phyloP scores from a whole-genome alignment of 2,113 vertebrate genomes.

The Silurus glanis region DNA sequence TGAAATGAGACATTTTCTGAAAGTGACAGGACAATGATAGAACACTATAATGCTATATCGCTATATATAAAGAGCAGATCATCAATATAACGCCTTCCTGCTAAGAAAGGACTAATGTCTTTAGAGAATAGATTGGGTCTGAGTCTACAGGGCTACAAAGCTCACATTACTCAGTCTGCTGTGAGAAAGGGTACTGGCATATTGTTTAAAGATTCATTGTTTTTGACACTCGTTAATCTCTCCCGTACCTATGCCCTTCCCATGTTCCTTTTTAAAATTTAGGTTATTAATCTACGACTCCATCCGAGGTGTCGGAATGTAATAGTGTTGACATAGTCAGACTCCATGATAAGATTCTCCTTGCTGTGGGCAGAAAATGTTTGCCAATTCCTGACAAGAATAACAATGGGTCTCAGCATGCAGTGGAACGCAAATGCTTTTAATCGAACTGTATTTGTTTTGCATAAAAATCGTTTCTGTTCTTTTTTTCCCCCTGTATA shows the following conservation, averaged over 20 bases:
- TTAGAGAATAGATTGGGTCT: slow-evolving; percentile 23
- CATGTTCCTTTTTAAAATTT: slow-evolving; percentile 58
- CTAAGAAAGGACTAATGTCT: slow-evolving; percentile 16
- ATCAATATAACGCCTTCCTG: not conserved
- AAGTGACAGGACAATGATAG: slow-evolving; percentile 17
- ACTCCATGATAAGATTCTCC: slow-evolving; percentile 71
- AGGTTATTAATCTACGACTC: slow-evolving; percentile 72
- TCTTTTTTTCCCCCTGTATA: not conserved
- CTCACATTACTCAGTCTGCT: slow-evolving; percentile 18
- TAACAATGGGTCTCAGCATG: slow-evolving; percentile 64
- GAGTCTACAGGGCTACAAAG: not conserved
- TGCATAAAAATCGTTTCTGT: slow-evolving; percentile 24
- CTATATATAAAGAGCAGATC: not conserved
- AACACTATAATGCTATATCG: slow-evolving; percentile 2
- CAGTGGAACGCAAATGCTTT: slow-evolving; percentile 24
- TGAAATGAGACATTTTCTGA: slow-evolving; percentile 10
- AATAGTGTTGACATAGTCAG: slow-evolving; percentile 74
- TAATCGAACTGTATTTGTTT: slow-evolving; percentile 48
- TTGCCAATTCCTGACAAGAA: slow-evolving; percentile 63
- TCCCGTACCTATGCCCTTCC: slow-evolving; percentile 53
- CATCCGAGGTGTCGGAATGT: slow-evolving; percentile 60
- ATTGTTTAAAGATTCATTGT: slow-evolving; percentile 64
- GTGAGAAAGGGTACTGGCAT: slow-evolving; percentile 43
- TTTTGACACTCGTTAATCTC: slow-evolving; percentile 72
- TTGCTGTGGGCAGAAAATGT: slow-evolving; percentile 68